A percentile compares a stretch with the other conserved stretches of the same genome.
Conservation (phyloP, 2,113 vertebrate genomes). For the Pogona vitticeps region DNA sequence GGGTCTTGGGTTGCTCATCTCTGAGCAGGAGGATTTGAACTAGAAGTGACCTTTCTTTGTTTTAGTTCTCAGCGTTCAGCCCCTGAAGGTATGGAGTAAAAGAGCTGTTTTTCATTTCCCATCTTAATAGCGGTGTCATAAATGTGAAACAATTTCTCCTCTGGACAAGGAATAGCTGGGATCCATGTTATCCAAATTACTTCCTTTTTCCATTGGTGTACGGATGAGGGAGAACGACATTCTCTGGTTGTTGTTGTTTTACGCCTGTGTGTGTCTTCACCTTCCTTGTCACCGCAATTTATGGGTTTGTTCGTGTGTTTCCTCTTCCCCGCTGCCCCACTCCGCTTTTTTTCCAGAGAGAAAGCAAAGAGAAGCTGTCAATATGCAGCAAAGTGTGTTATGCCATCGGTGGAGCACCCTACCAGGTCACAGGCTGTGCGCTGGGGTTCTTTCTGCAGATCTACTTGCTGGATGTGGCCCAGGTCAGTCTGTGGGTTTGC, state of each 20-base stretch:
- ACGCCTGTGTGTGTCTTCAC: too few relatives aligned
- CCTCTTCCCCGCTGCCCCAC: background rate
- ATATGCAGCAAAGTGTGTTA: conserved; percentile 90
- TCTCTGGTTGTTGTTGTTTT: background rate
- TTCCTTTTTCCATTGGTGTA: background rate
- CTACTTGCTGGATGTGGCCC: conserved; percentile 90
- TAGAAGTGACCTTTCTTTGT: too few relatives aligned
- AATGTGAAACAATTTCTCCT: background rate
- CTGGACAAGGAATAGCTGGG: background rate
- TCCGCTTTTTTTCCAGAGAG: conserved; percentile 54
- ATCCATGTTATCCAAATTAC: background rate
- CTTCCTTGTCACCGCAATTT: too few relatives aligned
- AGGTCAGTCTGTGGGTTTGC: conserved; percentile 69
- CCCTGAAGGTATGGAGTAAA: background rate
- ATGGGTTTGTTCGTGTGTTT: too few relatives aligned
- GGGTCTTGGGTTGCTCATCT: background rate
- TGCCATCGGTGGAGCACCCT: conserved; percentile 90
- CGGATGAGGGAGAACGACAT: background rate
- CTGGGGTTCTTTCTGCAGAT: conserved; percentile 96
- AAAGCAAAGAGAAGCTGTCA: conserved; percentile 76
- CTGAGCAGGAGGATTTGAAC: background rate
- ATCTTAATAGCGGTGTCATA: background rate
- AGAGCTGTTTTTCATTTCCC: background rate
- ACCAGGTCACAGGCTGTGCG: conserved; percentile 91
- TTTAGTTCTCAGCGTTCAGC: too few relatives aligned